Evolutionary conservation across 2,797 vertebrate species (phyloP).

Genomic region (Eutrigla gurnardus): DNA sequence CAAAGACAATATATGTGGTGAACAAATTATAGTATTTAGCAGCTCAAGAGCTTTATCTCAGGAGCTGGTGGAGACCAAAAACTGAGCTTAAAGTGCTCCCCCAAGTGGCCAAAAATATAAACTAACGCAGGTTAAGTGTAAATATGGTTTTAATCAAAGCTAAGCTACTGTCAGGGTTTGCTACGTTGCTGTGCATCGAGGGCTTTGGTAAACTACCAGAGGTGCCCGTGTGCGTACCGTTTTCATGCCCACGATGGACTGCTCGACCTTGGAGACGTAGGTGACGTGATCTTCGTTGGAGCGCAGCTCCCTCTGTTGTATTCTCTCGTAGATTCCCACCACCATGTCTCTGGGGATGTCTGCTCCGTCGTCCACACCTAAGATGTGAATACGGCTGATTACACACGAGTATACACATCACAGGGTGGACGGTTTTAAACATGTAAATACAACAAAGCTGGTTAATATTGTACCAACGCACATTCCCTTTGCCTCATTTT

Average conservation of each 20-base stretch:
- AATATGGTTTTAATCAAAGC: neutral
- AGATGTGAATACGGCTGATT: conserved; percentile 14
- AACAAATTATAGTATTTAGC: neutral
- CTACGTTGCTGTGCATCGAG: neutral
- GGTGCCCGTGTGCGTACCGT: conserved; percentile 80
- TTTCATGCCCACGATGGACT: conserved; percentile 97
- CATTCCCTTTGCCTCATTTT: neutral
- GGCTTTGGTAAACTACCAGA: neutral
- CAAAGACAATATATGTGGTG: neutral
- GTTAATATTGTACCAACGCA: neutral
- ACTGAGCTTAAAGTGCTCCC: neutral
- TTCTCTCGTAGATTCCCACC: conserved; percentile 97
- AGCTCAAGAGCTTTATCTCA: neutral
- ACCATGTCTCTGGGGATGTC: conserved; percentile 98
- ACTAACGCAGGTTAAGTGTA: neutral
- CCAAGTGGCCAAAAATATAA: conserved; percentile 5
- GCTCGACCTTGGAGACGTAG: conserved; percentile 98
- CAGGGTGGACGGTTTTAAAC: too few relatives aligned
- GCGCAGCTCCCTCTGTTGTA: conserved; percentile 95
- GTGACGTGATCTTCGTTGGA: conserved; percentile 99
- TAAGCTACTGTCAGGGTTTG: neutral
- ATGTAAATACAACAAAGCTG: neutral
- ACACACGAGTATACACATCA: neutral
- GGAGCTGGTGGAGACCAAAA: neutral
- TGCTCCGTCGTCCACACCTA: conserved; percentile 97